Evolutionary conservation across 1,140 invertebrate species (phyloP), one percentile per base, ranked within the genome.

Genomic region (Mycetomoellerius zeteki): DNA sequence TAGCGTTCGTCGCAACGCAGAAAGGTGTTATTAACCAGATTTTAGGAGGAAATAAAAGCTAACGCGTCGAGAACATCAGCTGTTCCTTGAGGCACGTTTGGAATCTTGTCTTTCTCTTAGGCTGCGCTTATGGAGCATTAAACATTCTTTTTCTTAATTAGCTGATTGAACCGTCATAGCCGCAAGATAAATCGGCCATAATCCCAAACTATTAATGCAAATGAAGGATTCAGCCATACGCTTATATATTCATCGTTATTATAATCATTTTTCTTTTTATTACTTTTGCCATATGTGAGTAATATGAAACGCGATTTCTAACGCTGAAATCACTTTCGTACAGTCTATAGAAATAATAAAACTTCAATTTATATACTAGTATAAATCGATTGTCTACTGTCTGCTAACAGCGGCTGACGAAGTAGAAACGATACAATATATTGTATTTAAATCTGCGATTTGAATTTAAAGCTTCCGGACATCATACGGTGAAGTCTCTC

Each of bases 71-170:
- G 75, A n/a, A 50, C 12, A 50, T 78, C 54, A n/a, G 56, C 19
- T 16, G 21, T 56, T 54, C 16, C 14, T 54, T 33, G 64, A 3
- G 47, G 47, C 47, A 62, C 47, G 30, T 16, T 47, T 43, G n/a
- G 30, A 27, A 37, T 80, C 43, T 69, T 47, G 10, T 30, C 24
- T 77, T 6, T 58, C 24, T 58, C n/a, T 64, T 33, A 16, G 19
- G 7, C 27, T 14, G n/a, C 30, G 27, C 62, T 69, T 80, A 80
- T 67, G 24, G 10, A 69, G n/a, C 47, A 54, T 80, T 69, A 80
- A 69, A 54, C 21, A 37, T 81, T 54, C 21, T 69, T 69, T 33
- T 81, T 54, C 62, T 81, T 71, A 81, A 81, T 81, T 81, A 81
- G 4, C n/a, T 27, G 77, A 80, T 54, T 52, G 64, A 71, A 81